Base-by-base conservation (phyloP, 2,888 invertebrate genomes). In the Anticlea derivata region DNA sequence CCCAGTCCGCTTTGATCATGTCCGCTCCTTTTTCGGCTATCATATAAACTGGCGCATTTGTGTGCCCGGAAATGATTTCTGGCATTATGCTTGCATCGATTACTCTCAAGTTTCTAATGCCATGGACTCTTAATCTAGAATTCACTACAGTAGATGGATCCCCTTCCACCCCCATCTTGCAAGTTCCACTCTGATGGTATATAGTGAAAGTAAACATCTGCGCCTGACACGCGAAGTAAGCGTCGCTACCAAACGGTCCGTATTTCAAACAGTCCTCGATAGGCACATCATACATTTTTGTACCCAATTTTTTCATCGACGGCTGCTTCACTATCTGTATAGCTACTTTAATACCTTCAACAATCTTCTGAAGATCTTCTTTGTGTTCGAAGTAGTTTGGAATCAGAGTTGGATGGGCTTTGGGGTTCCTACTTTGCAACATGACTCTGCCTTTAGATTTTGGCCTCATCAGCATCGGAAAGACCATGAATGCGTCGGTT, bases 71-170 rank as follows among this genome's bases (percentile, higher is more conserved):
- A 0, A 94, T 93, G 31, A 96, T 93, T 74, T 93, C 92, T 0
- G 96, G 96, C 92, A 96, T 96, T 30, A 96, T 92, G 58, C 95
- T 95, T 0, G 95, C 95, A 71, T 96, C 96, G 49, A 95, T 93
- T 0, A 96, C 95, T 58, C 96, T 86, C 29, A 96, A 80, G 2
- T 92, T 92, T 7, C 91, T 81, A 7, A 96, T 86, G 4, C 95
- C 96, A 65, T 94, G 92, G 0, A 94, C 93, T 60, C 86, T 84
- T 45, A 94, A 70, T 62, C 92, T 82, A 1, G 93, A 83, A 68
- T 94, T 93, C 0, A 95, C 94, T 0, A 95, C 95, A 0, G 94
- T 91, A 5, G 88, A 80, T 6, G 91, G 91, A 69, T 94, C 93
- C 0, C 64, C 72, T 24, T 68, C 62, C 0, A 88, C 83, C 0